Percentiles rank a stretch among this genome's conserved stretches.
Conservation (phyloP, 2,797 vertebrate species). For the Garrulus glandarius region DNA sequence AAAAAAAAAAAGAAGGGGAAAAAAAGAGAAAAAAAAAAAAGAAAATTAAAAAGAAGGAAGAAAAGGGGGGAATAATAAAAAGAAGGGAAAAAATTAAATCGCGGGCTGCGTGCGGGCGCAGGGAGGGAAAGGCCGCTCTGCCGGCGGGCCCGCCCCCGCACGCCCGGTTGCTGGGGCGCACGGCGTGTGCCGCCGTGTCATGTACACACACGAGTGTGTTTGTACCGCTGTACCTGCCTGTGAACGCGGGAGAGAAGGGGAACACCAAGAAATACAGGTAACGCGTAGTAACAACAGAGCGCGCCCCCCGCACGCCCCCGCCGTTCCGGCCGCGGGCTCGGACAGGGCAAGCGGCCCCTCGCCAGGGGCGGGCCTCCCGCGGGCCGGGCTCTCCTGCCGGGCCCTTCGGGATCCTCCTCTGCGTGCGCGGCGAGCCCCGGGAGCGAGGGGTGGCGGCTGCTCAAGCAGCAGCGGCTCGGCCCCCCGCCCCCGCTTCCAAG, state of each 20-base stretch:
- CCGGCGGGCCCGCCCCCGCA: neutral
- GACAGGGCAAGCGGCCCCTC: neutral
- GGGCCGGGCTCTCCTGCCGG: neutral
- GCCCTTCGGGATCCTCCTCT: neutral
- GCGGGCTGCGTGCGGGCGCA: neutral
- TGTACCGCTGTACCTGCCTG: fast-evolving
- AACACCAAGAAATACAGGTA: fast-evolving
- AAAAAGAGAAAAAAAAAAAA: fast-evolving
- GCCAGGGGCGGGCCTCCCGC: neutral
- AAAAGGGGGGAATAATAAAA: fast-evolving
- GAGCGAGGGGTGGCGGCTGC: fast-evolving
- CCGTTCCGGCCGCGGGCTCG: neutral
- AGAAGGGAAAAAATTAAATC: fast-evolving
- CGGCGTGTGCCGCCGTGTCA: too few relatives aligned
- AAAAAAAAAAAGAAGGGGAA: fast-evolving
- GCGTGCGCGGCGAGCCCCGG: fast-evolving
- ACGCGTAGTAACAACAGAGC: fast-evolving
- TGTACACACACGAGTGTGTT: neutral
- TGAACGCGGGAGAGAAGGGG: fast-evolving
- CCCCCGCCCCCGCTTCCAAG: neutral
- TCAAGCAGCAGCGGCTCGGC: neutral
- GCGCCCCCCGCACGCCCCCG: neutral
- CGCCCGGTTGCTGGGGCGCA: neutral
- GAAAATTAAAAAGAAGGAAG: too few relatives aligned
- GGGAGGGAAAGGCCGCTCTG: neutral